These are phyloP conservation scores for Corythoichthys haematopterus DNA, from an alignment of 2,113 vertebrate genomes.

Conservation along the genomic window DNA sequence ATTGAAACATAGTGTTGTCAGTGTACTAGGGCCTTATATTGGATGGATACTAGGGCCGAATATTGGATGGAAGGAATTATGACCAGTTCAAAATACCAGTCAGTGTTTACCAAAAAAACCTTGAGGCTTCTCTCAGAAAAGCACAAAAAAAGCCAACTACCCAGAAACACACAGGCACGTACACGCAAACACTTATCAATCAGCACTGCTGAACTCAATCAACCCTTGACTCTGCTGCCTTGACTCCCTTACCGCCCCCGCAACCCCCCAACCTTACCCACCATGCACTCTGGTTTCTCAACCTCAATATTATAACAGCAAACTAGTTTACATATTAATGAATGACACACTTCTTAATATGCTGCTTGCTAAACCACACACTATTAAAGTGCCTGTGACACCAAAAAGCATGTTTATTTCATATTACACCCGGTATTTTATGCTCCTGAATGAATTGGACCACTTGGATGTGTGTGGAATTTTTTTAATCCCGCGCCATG, in stretches of 20 bases:
- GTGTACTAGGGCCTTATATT: too few relatives aligned
- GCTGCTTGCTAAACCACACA: slow-evolving; percentile 63
- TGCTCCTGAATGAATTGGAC: too few relatives aligned
- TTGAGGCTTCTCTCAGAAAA: neutral
- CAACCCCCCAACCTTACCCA: slow-evolving; percentile 31
- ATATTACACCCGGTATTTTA: too few relatives aligned
- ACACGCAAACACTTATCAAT: slow-evolving; percentile 41
- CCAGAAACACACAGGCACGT: slow-evolving; percentile 1
- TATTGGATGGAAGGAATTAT: too few relatives aligned
- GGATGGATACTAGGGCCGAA: too few relatives aligned
- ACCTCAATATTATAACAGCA: slow-evolving; percentile 64
- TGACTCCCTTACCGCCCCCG: slow-evolving; percentile 39
- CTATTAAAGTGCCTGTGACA: slow-evolving; percentile 14
- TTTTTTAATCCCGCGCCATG: too few relatives aligned
- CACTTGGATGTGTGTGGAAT: too few relatives aligned
- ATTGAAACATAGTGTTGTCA: too few relatives aligned
- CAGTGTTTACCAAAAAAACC: neutral
- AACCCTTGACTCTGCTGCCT: slow-evolving; percentile 49
- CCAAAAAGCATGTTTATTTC: too few relatives aligned
- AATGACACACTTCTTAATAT: slow-evolving; percentile 68
- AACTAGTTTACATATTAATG: slow-evolving; percentile 75
- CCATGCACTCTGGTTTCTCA: slow-evolving; percentile 45
- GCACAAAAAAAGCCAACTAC: neutral
- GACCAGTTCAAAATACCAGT: too few relatives aligned
- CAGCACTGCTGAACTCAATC: slow-evolving; percentile 66